Conservation (phyloP, 2,113 vertebrate species). For the Psophia crepitans region DNA sequence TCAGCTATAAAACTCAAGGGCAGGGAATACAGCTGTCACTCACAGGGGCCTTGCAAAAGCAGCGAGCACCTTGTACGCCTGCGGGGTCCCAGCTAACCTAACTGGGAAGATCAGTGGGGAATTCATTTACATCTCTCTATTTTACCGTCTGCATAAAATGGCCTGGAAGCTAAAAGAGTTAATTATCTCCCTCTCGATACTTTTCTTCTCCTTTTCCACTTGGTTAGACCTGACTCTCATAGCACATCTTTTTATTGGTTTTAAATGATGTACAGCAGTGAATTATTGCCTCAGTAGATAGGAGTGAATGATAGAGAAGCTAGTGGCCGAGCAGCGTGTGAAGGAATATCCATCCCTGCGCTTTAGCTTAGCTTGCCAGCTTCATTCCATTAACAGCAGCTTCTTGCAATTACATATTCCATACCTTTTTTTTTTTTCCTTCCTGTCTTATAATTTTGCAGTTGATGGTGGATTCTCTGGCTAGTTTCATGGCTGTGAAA, state of each 20-base stretch:
- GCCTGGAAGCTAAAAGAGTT: conserved; percentile 50
- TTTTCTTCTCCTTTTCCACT: conserved; percentile 33
- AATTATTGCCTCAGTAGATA: conserved; percentile 1
- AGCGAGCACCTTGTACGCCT: conserved; percentile 12
- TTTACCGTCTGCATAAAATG: conserved; percentile 8
- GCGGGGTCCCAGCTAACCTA: neutral
- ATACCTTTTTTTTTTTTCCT: neutral
- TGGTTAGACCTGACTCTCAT: conserved; percentile 10
- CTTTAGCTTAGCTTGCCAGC: neutral
- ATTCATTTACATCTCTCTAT: neutral
- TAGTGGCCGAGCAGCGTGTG: neutral
- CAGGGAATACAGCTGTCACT: conserved; percentile 28
- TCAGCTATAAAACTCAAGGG: conserved; percentile 48
- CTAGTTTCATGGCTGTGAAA: conserved; percentile 45
- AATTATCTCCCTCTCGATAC: conserved; percentile 26
- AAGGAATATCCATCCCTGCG: neutral
- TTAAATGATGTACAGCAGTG: conserved; percentile 16
- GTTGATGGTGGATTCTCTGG: conserved; percentile 18
- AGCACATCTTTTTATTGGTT: conserved; percentile 23
- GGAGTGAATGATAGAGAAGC: neutral
- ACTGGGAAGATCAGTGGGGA: neutral
- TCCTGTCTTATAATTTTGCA: conserved; percentile 1
- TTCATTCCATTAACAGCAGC: conserved; percentile 17
- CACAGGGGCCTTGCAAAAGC: neutral
- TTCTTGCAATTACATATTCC: neutral